Percentiles rank a stretch among this genome's conserved stretches.
Conservation (phyloP, 2,797 vertebrate genomes). For the Sebastes paucispinis region DNA sequence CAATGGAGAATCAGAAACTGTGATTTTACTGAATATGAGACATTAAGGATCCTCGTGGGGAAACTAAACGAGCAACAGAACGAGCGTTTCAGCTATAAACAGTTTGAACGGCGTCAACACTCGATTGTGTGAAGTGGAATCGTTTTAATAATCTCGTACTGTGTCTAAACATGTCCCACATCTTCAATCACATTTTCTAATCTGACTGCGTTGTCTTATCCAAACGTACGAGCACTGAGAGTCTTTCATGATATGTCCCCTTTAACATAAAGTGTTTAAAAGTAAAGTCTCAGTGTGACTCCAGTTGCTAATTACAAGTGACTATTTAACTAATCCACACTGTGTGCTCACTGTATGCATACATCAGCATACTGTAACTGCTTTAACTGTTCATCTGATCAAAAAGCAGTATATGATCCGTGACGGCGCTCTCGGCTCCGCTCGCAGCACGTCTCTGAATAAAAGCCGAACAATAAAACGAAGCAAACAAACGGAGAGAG, state of each 20-base stretch:
- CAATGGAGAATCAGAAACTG: neutral
- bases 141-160: neutral
- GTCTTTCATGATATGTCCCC: too few relatives aligned
- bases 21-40: neutral
- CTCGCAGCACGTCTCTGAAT: slow-evolving; percentile 14
- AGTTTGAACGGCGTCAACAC: neutral
- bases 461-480: slow-evolving; percentile 20
- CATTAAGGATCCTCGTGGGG: neutral
- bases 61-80: neutral
- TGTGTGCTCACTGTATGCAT: too few relatives aligned
- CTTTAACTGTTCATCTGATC: slow-evolving; percentile 20
- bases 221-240: too few relatives aligned
- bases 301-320: neutral
- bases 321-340: too few relatives aligned
- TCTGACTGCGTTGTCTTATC: too few relatives aligned
- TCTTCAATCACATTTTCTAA: too few relatives aligned
- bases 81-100: neutral
- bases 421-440: neutral
- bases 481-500: slow-evolving; percentile 24
- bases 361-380: neutral
- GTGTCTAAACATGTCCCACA: too few relatives aligned
- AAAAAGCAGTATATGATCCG: neutral
- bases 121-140: neutral
- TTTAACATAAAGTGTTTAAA: too few relatives aligned
- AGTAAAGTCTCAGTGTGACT: neutral